Conservation (phyloP, 2,113 vertebrate species). For the Cromileptes altivelis region DNA sequence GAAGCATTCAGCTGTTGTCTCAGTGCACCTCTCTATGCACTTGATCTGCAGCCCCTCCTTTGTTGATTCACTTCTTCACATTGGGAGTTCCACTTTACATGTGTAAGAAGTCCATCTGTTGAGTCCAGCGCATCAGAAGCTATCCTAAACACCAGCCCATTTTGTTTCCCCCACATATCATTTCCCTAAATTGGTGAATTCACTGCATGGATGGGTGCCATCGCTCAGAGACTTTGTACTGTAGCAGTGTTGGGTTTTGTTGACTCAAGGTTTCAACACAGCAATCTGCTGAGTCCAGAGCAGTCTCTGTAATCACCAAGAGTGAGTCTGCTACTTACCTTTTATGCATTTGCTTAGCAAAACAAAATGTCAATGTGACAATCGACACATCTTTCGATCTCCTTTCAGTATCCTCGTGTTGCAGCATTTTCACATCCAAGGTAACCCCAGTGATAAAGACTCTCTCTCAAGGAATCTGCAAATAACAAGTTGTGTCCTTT, state of each 20-base stretch:
- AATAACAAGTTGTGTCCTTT: constrained; percentile 8
- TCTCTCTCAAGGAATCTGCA: background rate
- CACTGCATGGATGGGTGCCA: background rate
- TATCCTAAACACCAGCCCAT: background rate
- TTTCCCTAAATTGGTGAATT: background rate
- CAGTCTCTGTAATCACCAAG: background rate
- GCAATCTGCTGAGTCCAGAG: background rate
- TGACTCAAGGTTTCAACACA: background rate
- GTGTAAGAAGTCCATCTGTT: background rate
- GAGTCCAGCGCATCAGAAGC: background rate
- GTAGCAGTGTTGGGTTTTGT: background rate
- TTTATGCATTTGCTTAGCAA: background rate
- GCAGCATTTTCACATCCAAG: background rate
- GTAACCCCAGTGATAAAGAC: background rate
- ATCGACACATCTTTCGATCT: background rate
- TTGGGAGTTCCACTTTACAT: background rate
- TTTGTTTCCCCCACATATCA: background rate
- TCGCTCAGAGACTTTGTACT: background rate
- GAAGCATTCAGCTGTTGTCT: background rate
- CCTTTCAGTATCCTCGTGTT: background rate
- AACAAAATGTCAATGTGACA: background rate
- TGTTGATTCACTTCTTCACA: background rate
- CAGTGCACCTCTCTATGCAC: background rate
- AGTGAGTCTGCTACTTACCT: background rate
- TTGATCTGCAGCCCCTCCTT: background rate